Percentiles rank a stretch among this genome's conserved stretches.
Conservation (phyloP, 2,113 vertebrate genomes). For the Columba janthina region DNA sequence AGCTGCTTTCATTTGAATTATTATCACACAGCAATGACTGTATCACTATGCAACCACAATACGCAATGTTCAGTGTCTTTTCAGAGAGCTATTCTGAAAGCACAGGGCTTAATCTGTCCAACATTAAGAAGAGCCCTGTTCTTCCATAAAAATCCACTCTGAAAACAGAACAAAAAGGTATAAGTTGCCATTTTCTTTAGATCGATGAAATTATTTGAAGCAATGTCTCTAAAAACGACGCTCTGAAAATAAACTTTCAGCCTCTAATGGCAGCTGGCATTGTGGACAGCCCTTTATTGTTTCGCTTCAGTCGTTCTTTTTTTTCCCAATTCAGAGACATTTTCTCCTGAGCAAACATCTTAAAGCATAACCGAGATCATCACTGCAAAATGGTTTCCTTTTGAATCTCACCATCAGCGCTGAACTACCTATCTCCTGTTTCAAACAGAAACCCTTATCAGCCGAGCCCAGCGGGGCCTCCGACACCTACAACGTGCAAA, state of each 20-base stretch:
- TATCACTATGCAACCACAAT: not conserved
- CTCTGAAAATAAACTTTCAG: not conserved
- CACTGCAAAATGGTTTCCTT: not conserved
- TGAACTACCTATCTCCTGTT: not conserved
- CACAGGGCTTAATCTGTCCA: not conserved
- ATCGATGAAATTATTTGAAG: not conserved
- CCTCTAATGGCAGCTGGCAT: not conserved
- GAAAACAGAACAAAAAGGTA: not conserved
- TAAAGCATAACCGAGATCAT: not conserved
- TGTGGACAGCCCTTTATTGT: not conserved
- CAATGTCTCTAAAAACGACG: not conserved
- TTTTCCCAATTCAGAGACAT: not conserved
- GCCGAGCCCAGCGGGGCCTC: rapidly evolving
- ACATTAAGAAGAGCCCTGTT: not conserved
- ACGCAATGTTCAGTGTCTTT: not conserved
- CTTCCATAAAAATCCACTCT: not conserved
- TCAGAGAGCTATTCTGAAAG: not conserved
- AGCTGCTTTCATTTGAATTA: not conserved
- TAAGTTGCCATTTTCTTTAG: not conserved
- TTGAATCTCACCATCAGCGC: not conserved
- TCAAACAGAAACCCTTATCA: not conserved
- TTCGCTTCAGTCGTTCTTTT: not conserved
- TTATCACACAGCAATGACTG: not conserved
- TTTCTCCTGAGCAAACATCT: not conserved
- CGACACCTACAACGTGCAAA: not conserved